These are phyloP conservation scores for Polyploca ridens DNA, from an alignment of 2,888 invertebrate species.

Conservation along the genomic window DNA sequence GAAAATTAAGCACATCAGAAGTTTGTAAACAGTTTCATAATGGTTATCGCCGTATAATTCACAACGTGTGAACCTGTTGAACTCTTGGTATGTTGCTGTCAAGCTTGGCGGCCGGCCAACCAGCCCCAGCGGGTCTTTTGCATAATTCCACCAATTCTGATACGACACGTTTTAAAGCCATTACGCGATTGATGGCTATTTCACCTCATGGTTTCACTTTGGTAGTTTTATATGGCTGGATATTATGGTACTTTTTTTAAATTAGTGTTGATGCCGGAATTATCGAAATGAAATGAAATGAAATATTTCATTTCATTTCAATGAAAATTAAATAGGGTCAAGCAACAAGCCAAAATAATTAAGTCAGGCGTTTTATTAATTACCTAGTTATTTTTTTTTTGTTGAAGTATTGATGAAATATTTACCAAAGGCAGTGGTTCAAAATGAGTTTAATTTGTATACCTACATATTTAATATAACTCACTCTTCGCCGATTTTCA, in stretches of 20 bases:
- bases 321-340: too few species aligned
- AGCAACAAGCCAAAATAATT: too few species aligned
- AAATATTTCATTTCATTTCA: too few species aligned
- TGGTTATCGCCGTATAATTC: not conserved
- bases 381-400: too few species aligned
- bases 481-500: not conserved
- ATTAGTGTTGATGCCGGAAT: too few species aligned
- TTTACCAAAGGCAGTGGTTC: too few species aligned
- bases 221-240: not conserved
- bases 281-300: too few species aligned
- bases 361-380: too few species aligned
- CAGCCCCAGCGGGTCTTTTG: slow-evolving; percentile 29
- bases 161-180: slow-evolving; percentile 43
- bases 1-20: not conserved
- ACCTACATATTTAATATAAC: too few species aligned
- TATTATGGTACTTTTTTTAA: too few species aligned
- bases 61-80: slow-evolving; percentile 52
- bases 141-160: slow-evolving; percentile 44
- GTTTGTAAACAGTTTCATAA: not conserved
- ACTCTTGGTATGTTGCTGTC: slow-evolving; percentile 24
- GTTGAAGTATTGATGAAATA: too few species aligned
- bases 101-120: slow-evolving; percentile 48
- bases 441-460: too few species aligned
- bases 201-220: slow-evolving; percentile 27
- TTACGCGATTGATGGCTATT: slow-evolving; percentile 39